phyloP scores from a whole-genome alignment of 2,888 invertebrate genomes.

The Cephus sareptanus region DNA sequence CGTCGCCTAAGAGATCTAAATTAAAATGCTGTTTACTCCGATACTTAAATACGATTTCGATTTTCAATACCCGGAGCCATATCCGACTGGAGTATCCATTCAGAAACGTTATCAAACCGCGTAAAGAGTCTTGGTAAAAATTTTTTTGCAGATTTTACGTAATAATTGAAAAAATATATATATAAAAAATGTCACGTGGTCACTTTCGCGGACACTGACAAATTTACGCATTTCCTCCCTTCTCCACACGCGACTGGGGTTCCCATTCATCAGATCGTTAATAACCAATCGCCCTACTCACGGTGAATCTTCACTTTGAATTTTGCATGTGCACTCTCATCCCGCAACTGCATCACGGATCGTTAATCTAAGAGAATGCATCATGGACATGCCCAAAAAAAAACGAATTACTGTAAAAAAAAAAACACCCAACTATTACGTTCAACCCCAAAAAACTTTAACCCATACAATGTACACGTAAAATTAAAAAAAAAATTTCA shows the following conservation, averaged over 20 bases:
- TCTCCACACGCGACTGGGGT: background rate
- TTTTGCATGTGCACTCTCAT: background rate
- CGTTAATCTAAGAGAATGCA: background rate
- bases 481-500: background rate
- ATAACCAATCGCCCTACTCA: background rate
- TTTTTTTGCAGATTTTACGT: background rate
- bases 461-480: too few species aligned
- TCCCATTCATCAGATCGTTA: background rate
- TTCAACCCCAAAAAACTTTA: too few species aligned
- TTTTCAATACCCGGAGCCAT: background rate
- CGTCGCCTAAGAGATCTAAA: conserved; percentile 36
- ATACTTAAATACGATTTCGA: conserved; percentile 39
- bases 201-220: background rate
- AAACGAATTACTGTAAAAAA: background rate
- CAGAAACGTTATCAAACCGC: background rate
- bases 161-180: background rate
- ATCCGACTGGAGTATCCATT: background rate
- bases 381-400: background rate
- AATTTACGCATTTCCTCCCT: background rate
- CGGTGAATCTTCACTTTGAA: background rate
- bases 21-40: conserved; percentile 58
- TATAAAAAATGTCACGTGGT: background rate
- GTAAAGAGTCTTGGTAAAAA: background rate
- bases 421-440: background rate
- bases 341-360: background rate